phyloP scores from a whole-genome alignment of 2,888 invertebrate species.

The Patella caerulea region DNA sequence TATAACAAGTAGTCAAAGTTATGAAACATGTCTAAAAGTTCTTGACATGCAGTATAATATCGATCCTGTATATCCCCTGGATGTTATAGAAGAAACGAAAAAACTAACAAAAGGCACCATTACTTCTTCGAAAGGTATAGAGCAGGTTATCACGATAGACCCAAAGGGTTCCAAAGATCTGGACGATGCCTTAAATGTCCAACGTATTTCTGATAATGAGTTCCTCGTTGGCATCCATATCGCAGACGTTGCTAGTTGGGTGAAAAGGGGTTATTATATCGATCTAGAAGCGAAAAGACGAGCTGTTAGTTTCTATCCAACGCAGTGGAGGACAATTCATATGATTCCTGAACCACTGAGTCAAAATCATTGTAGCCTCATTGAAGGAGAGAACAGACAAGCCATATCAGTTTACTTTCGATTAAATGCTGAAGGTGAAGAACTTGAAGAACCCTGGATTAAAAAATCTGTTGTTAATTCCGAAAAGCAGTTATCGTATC shows the following conservation, averaged over 20 bases:
- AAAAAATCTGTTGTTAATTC: slow-evolving; percentile 24
- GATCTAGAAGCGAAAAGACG: slow-evolving; percentile 41
- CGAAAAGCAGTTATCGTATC: slow-evolving; percentile 29
- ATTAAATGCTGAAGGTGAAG: slow-evolving; percentile 18
- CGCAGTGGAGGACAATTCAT: slow-evolving; percentile 25
- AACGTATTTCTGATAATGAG: slow-evolving; percentile 16
- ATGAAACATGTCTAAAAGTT: slow-evolving; percentile 23
- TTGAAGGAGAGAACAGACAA: slow-evolving; percentile 34
- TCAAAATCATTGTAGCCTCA: slow-evolving; percentile 34
- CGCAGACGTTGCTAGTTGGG: slow-evolving; percentile 42
- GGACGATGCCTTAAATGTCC: slow-evolving; percentile 45
- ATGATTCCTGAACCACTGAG: slow-evolving; percentile 46
- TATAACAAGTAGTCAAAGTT: slow-evolving; percentile 30
- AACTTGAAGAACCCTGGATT: not conserved
- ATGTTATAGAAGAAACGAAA: not conserved
- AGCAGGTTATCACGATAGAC: slow-evolving; percentile 44
- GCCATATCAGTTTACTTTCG: slow-evolving; percentile 41
- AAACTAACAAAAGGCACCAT: not conserved
- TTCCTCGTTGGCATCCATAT: slow-evolving; percentile 44
- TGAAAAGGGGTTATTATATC: slow-evolving; percentile 36
- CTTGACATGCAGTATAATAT: slow-evolving; percentile 22
- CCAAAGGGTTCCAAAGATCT: slow-evolving; percentile 40
- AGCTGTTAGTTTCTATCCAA: slow-evolving; percentile 39
- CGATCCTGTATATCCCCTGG: not conserved
- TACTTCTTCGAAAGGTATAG: slow-evolving; percentile 12